phyloP scores from a whole-genome alignment of 30 jellyfish, hydroid and myxozoan genomes.

The Morbakka virulenta region DNA sequence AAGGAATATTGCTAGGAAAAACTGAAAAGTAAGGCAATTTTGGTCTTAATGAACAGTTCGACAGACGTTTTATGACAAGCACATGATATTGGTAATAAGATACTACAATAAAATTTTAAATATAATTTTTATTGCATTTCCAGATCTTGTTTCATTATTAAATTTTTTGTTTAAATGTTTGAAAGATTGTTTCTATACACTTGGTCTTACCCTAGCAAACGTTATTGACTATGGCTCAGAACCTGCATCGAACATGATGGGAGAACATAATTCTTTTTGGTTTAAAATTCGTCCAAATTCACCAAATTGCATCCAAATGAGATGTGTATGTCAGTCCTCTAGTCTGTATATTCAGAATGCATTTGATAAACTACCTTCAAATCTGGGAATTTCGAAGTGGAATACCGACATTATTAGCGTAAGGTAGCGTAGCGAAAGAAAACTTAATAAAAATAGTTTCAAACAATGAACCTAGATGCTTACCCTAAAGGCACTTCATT shows the following conservation, averaged over 20 bases:
- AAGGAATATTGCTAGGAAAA: no score
- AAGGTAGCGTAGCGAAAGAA: no score
- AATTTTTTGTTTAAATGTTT: not conserved
- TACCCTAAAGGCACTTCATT: constrained; percentile 24
- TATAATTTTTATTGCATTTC: no score
- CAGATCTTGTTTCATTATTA: constrained; percentile 11
- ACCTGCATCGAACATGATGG: no score
- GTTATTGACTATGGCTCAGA: constrained; percentile 33
- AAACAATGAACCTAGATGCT: constrained; percentile 19
- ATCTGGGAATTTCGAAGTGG: constrained; percentile 28
- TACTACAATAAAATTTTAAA: no score
- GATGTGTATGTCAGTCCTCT: constrained; percentile 31
- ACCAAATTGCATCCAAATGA: constrained; percentile 28
- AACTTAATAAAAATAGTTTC: constrained; percentile 16
- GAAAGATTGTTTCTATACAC: constrained; percentile 3
- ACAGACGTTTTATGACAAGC: no score
- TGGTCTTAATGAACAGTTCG: no score
- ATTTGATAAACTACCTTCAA: constrained; percentile 20
- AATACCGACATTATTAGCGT: constrained; percentile 6
- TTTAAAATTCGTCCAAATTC: not conserved
- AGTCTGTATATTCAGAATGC: constrained; percentile 19
- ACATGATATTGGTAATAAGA: no score
- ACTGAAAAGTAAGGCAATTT: no score
- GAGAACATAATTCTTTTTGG: no score
- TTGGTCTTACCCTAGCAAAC: constrained; percentile 21